Evolutionary conservation across 2,113 vertebrate species (phyloP).

Genomic region (Tupaia tana): DNA sequence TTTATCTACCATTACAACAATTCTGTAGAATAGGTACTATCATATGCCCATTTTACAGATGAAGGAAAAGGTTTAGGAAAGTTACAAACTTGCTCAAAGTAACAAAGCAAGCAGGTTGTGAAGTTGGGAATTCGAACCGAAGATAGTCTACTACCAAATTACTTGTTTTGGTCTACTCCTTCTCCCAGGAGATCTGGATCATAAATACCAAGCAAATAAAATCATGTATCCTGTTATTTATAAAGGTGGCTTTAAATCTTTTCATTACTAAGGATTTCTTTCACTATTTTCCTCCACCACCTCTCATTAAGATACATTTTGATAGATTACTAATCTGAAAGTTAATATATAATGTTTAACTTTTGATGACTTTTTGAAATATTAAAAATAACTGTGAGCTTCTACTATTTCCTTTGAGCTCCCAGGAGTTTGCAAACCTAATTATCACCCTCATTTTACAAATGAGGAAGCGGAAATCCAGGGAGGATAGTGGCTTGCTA

Average conservation of each 20-base stretch:
- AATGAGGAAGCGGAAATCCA: conserved; percentile 56
- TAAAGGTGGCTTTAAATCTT: conserved; percentile 33
- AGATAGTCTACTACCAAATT: background rate
- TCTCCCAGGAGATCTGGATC: background rate
- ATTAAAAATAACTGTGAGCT: conserved; percentile 55
- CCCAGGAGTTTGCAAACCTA: conserved; percentile 54
- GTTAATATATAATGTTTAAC: conserved; percentile 46
- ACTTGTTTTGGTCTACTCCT: background rate
- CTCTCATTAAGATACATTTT: conserved; percentile 54
- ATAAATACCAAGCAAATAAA: conserved; percentile 14
- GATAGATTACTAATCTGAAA: conserved; percentile 27
- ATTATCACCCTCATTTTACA: conserved; percentile 65
- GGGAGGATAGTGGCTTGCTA: conserved; percentile 26
- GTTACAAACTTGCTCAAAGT: background rate
- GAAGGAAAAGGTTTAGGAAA: background rate
- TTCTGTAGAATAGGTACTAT: background rate
- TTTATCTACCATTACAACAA: background rate
- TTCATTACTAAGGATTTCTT: conserved; percentile 3
- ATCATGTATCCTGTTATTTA: background rate
- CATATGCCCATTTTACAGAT: background rate
- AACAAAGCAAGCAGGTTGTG: background rate
- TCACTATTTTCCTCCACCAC: background rate
- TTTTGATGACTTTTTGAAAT: conserved; percentile 54
- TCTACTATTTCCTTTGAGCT: conserved; percentile 59
- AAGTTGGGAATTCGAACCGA: background rate